phyloP scores from a whole-genome alignment of 2,797 vertebrate species.

The Muscicapa striata region DNA sequence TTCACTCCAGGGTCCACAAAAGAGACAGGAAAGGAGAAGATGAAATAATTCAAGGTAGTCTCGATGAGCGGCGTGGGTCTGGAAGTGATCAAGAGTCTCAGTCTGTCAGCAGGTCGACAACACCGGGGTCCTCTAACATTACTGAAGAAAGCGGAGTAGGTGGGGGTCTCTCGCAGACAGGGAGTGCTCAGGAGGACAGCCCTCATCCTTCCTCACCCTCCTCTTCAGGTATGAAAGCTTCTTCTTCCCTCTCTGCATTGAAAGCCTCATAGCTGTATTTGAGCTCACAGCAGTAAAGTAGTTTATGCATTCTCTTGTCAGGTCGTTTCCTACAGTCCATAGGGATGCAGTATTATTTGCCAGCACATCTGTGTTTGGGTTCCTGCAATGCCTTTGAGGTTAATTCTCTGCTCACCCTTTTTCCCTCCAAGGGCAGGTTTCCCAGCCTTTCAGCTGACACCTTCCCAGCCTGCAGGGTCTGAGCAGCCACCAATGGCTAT shows the following conservation, averaged over 20 bases:
- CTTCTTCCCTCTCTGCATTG: constrained; percentile 6
- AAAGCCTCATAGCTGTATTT: background rate
- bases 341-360: background rate
- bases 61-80: constrained; percentile 94
- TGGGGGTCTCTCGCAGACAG: constrained; percentile 94
- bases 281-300: background rate
- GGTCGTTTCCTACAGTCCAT: constrained; percentile 3
- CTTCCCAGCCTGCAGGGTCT: background rate
- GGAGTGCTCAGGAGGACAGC: constrained; percentile 97
- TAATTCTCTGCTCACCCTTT: constrained; percentile 9
- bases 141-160: constrained; percentile 95
- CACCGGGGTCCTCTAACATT: constrained; percentile 95
- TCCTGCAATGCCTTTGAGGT: background rate
- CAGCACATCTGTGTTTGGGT: constrained; percentile 47
- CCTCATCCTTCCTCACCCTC: constrained; percentile 97
- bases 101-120: constrained; percentile 98
- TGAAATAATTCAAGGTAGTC: constrained; percentile 83
- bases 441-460: background rate
- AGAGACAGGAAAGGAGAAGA: constrained; percentile 89
- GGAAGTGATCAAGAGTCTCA: constrained; percentile 98
- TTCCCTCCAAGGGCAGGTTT: background rate
- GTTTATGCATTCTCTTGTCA: constrained; percentile 1
- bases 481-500: background rate
- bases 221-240: constrained; percentile 87
- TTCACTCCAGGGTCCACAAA: constrained; percentile 95